Conservation (phyloP, 2,888 invertebrate species). For the Harpalus rufipes region DNA sequence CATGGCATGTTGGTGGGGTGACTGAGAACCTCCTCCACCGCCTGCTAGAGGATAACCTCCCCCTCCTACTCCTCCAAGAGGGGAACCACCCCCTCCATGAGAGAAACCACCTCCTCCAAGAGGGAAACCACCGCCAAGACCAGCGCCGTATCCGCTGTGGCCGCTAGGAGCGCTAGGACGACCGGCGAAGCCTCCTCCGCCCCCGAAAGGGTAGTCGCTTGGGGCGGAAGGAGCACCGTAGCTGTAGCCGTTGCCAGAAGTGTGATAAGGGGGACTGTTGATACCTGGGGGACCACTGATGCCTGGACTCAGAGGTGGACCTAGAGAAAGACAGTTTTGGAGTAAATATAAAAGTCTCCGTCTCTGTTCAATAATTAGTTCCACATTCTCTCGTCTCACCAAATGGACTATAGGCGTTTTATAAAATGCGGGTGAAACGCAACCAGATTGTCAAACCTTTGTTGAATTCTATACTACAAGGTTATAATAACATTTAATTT, state of each 20-base stretch:
- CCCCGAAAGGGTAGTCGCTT: constrained; percentile 14
- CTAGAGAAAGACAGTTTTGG: constrained; percentile 8
- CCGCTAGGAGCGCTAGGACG: not conserved
- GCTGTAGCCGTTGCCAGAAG: constrained; percentile 64
- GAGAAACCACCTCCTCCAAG: not conserved
- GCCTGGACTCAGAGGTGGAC: constrained; percentile 34
- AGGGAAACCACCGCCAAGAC: constrained; percentile 20
- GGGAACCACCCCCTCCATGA: too few relatives aligned
- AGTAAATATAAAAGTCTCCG: too few relatives aligned
- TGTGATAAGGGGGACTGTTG: constrained; percentile 42
- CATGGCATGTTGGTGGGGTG: constrained; percentile 77
- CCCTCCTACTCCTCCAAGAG: too few relatives aligned
- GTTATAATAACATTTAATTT: too few relatives aligned
- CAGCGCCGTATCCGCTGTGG: constrained; percentile 16
- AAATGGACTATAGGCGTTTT: too few relatives aligned
- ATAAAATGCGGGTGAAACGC: too few relatives aligned
- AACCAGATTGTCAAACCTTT: too few relatives aligned
- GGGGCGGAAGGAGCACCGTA: constrained; percentile 59
- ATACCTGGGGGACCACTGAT: not conserved
- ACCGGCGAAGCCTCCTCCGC: constrained; percentile 13
- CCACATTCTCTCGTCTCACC: too few relatives aligned
- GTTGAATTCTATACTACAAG: too few relatives aligned
- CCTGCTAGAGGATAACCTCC: not conserved
- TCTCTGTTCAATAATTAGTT: too few relatives aligned
- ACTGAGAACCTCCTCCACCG: not conserved